phyloP scores from a whole-genome alignment of 2,888 invertebrate species.

The Nineta flava region DNA sequence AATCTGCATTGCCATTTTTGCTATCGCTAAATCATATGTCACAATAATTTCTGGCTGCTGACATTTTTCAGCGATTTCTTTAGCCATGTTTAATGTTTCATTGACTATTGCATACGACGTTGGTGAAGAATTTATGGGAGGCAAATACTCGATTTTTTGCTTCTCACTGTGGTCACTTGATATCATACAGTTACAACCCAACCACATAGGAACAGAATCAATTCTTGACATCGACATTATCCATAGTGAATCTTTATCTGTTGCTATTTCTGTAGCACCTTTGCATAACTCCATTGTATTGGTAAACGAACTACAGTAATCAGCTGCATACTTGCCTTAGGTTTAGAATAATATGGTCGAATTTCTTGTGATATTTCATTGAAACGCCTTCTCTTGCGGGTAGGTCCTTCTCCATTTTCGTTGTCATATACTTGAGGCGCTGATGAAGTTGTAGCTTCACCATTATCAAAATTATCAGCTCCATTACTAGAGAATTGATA shows the following conservation, averaged over 20 bases:
- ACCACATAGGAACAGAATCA: slow-evolving; percentile 17
- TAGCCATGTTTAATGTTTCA: slow-evolving; percentile 16
- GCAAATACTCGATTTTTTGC: slow-evolving; percentile 17
- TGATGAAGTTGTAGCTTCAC: slow-evolving; percentile 11
- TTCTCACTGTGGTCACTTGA: slow-evolving; percentile 12
- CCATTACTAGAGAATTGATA: slow-evolving; percentile 14
- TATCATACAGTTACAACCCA: slow-evolving; percentile 16
- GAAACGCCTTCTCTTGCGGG: slow-evolving; percentile 14
- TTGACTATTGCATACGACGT: slow-evolving; percentile 14
- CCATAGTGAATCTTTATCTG: slow-evolving; percentile 16
- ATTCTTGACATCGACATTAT: slow-evolving; percentile 12
- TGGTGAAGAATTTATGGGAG: slow-evolving; percentile 5
- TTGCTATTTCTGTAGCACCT: slow-evolving; percentile 12
- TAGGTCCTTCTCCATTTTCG: slow-evolving; percentile 8
- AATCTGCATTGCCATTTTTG: slow-evolving; percentile 14
- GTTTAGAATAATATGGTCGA: slow-evolving; percentile 11
- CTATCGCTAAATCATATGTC: too few relatives aligned
- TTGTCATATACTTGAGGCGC: slow-evolving; percentile 9
- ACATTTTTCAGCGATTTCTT: slow-evolving; percentile 16
- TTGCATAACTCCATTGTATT: slow-evolving; percentile 2
- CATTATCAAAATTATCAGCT: slow-evolving; percentile 11
- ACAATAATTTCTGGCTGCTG: slow-evolving; percentile 13
- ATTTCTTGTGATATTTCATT: slow-evolving; percentile 13
- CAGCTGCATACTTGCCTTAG: slow-evolving; percentile 11
- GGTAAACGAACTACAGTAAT: slow-evolving; percentile 10